Percentiles rank a stretch among this genome's conserved stretches.
phyloP scores from a whole-genome alignment of 2,888 invertebrate species.

The Lathronympha strigana region DNA sequence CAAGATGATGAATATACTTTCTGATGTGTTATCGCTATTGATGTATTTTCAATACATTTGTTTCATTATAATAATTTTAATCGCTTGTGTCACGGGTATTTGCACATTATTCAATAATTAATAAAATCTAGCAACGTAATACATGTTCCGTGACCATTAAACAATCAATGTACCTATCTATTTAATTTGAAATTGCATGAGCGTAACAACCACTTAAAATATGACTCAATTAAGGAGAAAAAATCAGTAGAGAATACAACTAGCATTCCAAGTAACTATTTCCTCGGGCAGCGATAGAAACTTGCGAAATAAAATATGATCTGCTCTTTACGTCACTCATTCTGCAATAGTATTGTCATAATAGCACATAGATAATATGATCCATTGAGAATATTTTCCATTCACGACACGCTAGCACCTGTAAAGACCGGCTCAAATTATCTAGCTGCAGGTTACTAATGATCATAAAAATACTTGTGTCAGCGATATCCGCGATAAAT shows the following conservation, averaged over 20 bases:
- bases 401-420: constrained; percentile 31
- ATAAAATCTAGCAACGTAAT: constrained; percentile 14
- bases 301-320: constrained; percentile 50
- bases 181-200: constrained; percentile 26
- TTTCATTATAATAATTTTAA: constrained; percentile 12
- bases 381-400: constrained; percentile 40
- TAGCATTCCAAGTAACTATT: no score
- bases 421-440: constrained; percentile 32
- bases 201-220: constrained; percentile 11
- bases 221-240: constrained; percentile 53
- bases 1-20: constrained; percentile 3
- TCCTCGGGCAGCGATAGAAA: constrained; percentile 50
- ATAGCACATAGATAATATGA: constrained; percentile 39
- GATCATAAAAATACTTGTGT: constrained; percentile 38
- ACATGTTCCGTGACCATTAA: constrained; percentile 6
- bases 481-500: constrained; percentile 38
- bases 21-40: background rate
- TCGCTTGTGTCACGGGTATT: constrained; percentile 16
- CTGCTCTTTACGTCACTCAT: constrained; percentile 53
- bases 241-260: constrained; percentile 55
- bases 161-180: constrained; percentile 23
- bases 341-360: constrained; percentile 43
- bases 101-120: no score
- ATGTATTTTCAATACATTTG: background rate
- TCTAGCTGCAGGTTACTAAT: constrained; percentile 36